Percentiles rank a stretch among this genome's conserved stretches.
These are phyloP conservation scores for Platycheirus albimanus DNA, from an alignment of 2,888 invertebrate genomes.

Conservation along the genomic window DNA sequence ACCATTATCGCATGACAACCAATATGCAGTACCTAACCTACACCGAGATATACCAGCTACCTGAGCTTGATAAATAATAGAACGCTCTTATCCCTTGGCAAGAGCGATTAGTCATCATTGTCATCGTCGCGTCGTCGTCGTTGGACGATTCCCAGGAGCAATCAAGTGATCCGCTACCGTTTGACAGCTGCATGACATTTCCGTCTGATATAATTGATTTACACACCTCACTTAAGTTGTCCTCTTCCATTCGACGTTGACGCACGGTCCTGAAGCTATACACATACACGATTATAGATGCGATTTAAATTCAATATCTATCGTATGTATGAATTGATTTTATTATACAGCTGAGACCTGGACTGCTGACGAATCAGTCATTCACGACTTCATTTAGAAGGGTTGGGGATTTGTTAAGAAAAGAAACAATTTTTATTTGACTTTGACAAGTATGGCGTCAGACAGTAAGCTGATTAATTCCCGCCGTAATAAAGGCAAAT, in stretches of 20 bases:
- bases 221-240: constrained; percentile 61
- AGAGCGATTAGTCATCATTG: constrained; percentile 56
- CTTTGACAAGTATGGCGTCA: constrained; percentile 73
- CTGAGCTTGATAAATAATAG: constrained; percentile 44
- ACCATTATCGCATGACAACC: constrained; percentile 28
- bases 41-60: constrained; percentile 18
- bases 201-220: constrained; percentile 71
- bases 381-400: not conserved
- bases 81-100: constrained; percentile 32
- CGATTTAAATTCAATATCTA: constrained; percentile 65
- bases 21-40: no score
- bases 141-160: constrained; percentile 58
- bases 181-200: constrained; percentile 71
- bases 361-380: constrained; percentile 46
- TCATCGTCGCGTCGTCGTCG: constrained; percentile 19
- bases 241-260: no score
- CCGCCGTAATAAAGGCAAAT: constrained; percentile 67
- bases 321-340: constrained; percentile 69
- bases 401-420: constrained; percentile 52
- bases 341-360: constrained; percentile 43
- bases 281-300: no score
- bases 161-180: constrained; percentile 72
- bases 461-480: constrained; percentile 73
- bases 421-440: constrained; percentile 68
- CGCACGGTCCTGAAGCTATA: constrained; percentile 14